Evolutionary conservation across 2,888 invertebrate species (phyloP).

Genomic region (Caenorhabditis doughertyi): DNA sequence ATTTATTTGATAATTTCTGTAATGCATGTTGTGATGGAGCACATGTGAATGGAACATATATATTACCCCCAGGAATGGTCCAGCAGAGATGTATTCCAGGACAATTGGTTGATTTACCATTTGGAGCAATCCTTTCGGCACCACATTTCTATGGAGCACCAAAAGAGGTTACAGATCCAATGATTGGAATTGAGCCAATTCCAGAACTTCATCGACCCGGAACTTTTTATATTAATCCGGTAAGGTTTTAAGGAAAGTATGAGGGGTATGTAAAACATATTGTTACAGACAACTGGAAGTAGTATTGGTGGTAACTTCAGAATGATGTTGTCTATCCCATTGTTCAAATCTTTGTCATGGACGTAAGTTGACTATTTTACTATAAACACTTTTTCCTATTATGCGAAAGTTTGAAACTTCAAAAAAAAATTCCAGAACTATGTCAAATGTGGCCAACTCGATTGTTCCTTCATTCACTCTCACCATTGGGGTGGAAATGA

Average conservation of each 20-base stretch:
- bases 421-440: constrained; percentile 40
- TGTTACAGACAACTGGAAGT: constrained; percentile 72
- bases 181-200: constrained; percentile 70
- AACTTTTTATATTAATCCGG: constrained; percentile 74
- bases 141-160: constrained; percentile 79
- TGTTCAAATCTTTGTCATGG: constrained; percentile 61
- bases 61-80: constrained; percentile 76
- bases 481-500: constrained; percentile 63
- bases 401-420: too few relatives aligned
- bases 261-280: neutral
- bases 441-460: constrained; percentile 57
- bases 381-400: neutral
- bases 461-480: constrained; percentile 71
- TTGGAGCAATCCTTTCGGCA: constrained; percentile 73
- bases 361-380: constrained; percentile 43
- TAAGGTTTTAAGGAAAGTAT: constrained; percentile 12
- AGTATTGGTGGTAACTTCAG: constrained; percentile 73
- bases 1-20: constrained; percentile 59
- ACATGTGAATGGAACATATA: constrained; percentile 59
- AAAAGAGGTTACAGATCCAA: constrained; percentile 54
- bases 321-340: constrained; percentile 73
- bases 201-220: constrained; percentile 67
- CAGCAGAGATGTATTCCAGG: constrained; percentile 77
- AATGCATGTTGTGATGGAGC: constrained; percentile 62
- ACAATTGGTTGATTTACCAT: constrained; percentile 67